phyloP scores from a whole-genome alignment of 2,113 vertebrate genomes.

The Misgurnus anguillicaudatus region DNA sequence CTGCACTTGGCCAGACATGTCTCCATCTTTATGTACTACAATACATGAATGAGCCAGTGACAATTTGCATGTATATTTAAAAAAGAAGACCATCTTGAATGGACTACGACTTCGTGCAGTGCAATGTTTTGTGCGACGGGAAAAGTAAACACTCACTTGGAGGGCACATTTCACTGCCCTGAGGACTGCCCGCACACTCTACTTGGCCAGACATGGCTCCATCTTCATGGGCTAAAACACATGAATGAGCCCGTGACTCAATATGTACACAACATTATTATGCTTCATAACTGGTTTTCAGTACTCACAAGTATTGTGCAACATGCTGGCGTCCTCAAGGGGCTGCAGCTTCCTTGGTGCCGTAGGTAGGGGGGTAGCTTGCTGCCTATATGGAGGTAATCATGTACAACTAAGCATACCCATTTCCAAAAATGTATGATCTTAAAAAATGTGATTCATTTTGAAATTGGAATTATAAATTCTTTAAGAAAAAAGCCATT shows the following conservation, averaged over 20 bases:
- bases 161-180: not conserved
- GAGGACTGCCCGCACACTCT: not conserved
- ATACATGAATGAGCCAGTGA: not conserved
- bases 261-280: not conserved
- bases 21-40: not conserved
- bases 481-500: not conserved
- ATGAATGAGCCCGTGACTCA: not conserved
- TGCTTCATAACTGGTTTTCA: not conserved
- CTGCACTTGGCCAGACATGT: not conserved
- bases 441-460: not conserved
- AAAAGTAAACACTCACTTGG: not conserved
- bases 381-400: not conserved
- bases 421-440: not conserved
- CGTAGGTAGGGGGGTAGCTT: slow-evolving; percentile 14
- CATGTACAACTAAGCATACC: not conserved
- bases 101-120: not conserved
- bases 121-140: not conserved
- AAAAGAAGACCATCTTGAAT: no score
- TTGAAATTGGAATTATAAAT: slow-evolving; percentile 12
- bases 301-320: slow-evolving; percentile 31
- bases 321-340: slow-evolving; percentile 13
- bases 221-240: not conserved
- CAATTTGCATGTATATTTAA: not conserved
- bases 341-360: slow-evolving; percentile 28
- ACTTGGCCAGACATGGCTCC: not conserved